A percentile compares a stretch with the other conserved stretches of the same genome.
These are phyloP conservation scores for Lepidurus couesii DNA, from an alignment of 1,140 invertebrate species.

Conservation along the genomic window DNA sequence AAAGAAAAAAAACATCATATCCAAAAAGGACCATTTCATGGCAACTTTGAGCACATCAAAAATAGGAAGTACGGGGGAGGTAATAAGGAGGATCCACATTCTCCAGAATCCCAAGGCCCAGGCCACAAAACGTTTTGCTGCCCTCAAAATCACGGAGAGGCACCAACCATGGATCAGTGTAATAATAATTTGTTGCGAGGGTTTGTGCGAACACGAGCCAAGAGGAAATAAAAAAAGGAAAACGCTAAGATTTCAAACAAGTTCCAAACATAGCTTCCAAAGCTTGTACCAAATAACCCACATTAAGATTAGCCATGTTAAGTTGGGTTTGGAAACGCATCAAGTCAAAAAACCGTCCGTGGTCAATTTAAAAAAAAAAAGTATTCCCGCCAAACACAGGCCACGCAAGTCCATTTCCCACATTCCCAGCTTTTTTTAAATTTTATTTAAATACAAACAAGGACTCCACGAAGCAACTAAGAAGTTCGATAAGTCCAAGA, in stretches of 20 bases:
- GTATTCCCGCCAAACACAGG: conserved; percentile 5
- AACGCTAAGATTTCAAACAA: neutral
- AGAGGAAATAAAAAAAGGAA: conserved; percentile 12
- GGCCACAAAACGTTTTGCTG: conserved; percentile 21
- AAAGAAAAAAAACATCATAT: neutral
- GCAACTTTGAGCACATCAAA: conserved; percentile 11
- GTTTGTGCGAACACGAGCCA: conserved; percentile 15
- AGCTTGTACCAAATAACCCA: conserved; percentile 21
- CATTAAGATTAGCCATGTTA: conserved; percentile 8
- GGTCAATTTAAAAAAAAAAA: neutral
- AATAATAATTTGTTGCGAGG: conserved; percentile 19
- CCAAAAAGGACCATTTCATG: conserved; percentile 15
- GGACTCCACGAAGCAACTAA: conserved; percentile 15
- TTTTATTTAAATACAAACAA: neutral
- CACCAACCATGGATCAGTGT: conserved; percentile 15
- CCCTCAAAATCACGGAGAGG: neutral
- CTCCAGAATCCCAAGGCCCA: conserved; percentile 20
- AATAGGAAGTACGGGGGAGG: neutral
- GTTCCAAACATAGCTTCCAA: conserved; percentile 15
- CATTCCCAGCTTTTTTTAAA: conserved; percentile 5
- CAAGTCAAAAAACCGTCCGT: neutral
- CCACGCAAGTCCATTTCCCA: conserved; percentile 20
- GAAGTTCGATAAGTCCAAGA: neutral
- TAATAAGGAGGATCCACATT: conserved; percentile 17
- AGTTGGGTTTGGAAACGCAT: conserved; percentile 5